A percentile compares a stretch with the other conserved stretches of the same genome.
Conservation (phyloP, 2,888 invertebrate species). For the Neria commutata region DNA sequence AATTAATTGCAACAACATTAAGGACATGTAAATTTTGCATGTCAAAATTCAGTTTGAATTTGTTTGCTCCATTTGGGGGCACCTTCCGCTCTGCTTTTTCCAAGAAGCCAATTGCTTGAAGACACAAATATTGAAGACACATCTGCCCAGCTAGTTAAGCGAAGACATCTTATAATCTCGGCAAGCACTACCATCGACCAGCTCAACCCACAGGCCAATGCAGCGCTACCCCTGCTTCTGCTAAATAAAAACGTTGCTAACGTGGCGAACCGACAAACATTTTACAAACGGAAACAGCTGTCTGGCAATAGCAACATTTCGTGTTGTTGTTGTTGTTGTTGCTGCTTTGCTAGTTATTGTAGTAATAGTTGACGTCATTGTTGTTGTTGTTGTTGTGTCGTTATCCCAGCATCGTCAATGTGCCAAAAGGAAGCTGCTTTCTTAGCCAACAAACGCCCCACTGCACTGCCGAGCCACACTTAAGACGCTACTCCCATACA, state of each 20-base stretch:
- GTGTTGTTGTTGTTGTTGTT: constrained; percentile 1
- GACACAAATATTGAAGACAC: no score
- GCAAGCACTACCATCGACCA: no score
- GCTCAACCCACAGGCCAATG: not conserved
- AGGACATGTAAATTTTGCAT: no score
- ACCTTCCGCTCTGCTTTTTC: no score
- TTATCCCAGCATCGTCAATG: constrained; percentile 34
- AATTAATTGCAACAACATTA: no score
- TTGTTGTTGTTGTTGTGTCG: constrained; percentile 13
- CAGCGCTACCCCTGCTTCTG: not conserved
- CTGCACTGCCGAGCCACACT: constrained; percentile 33
- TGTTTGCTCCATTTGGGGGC: no score
- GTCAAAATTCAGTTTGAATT: no score
- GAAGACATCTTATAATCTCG: no score
- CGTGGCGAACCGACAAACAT: not conserved
- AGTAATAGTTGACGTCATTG: not conserved
- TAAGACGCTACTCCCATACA: constrained; percentile 14
- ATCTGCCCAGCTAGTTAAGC: no score
- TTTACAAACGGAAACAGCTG: constrained; percentile 57
- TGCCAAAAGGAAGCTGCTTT: constrained; percentile 54
- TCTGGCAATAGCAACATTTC: constrained; percentile 28
- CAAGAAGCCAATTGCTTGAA: no score
- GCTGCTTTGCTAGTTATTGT: no score
- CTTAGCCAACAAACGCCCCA: constrained; percentile 49
- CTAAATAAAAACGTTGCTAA: not conserved